Evolutionary conservation across 2,888 invertebrate genomes (phyloP).

Genomic region (Sinodicranocentrus sp.): DNA sequence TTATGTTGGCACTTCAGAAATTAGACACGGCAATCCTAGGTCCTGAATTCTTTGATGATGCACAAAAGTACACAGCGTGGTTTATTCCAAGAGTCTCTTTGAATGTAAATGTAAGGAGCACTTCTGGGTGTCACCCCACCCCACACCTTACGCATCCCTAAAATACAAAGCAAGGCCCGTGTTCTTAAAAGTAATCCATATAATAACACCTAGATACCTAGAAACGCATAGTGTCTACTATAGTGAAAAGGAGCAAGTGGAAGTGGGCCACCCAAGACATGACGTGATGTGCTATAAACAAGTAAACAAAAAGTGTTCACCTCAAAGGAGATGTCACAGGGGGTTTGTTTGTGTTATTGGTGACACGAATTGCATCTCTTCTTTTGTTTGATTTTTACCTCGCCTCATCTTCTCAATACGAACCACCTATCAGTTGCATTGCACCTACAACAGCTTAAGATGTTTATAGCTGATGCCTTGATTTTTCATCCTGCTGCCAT

Average conservation of each 20-base stretch:
- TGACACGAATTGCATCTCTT: constrained; percentile 42
- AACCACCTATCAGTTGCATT: constrained; percentile 10
- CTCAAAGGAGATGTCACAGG: constrained; percentile 51
- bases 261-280: constrained; percentile 51
- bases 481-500: not conserved
- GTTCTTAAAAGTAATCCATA: too few relatives aligned
- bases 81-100: too few relatives aligned
- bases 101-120: too few relatives aligned
- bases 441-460: constrained; percentile 36
- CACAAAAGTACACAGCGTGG: too few relatives aligned
- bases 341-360: constrained; percentile 44
- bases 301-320: constrained; percentile 38
- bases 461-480: not conserved
- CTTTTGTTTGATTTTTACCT: constrained; percentile 22
- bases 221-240: too few relatives aligned
- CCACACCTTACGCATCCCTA: not conserved
- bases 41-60: too few relatives aligned
- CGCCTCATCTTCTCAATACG: not conserved
- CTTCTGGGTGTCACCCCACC: constrained; percentile 57
- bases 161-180: constrained; percentile 8
- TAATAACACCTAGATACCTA: too few relatives aligned
- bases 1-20: too few relatives aligned
- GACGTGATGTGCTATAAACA: constrained; percentile 6
- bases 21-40: constrained; percentile 1
- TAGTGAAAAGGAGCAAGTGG: constrained; percentile 31